Evolutionary conservation across 2,888 invertebrate species (phyloP).

Genomic region (Synergus laeviventris): DNA sequence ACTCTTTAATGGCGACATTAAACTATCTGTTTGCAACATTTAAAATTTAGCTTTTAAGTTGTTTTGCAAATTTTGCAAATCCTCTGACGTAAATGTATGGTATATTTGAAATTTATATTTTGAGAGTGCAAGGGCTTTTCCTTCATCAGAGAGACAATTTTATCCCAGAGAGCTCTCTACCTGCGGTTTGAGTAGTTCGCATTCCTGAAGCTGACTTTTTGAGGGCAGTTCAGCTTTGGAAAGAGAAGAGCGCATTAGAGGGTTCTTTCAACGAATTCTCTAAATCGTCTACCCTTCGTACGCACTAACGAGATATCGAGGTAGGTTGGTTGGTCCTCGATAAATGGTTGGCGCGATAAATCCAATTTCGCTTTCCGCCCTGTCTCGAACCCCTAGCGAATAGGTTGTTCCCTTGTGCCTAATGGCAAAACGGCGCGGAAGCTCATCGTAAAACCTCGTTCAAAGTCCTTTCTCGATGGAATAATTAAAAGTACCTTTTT

Average conservation of each 20-base stretch:
- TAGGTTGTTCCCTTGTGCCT: constrained; percentile 46
- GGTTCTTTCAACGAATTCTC: constrained; percentile 40
- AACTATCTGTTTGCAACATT: too few species aligned
- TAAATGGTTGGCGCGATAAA: constrained; percentile 56
- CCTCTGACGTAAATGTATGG: too few species aligned
- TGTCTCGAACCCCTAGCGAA: constrained; percentile 48
- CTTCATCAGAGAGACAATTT: not conserved
- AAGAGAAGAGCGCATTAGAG: constrained; percentile 5
- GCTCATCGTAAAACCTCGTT: constrained; percentile 41
- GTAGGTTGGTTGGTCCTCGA: constrained; percentile 48
- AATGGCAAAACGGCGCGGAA: constrained; percentile 39
- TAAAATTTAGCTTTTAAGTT: too few species aligned
- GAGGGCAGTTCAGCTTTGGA: not conserved
- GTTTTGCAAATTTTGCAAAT: too few species aligned
- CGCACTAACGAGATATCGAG: constrained; percentile 49
- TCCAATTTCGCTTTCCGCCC: constrained; percentile 58
- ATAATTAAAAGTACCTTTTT: constrained; percentile 40
- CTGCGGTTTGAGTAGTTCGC: constrained; percentile 3
- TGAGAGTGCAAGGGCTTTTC: not conserved
- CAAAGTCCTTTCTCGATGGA: constrained; percentile 28
- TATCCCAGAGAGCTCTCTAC: not conserved
- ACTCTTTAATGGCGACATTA: too few species aligned
- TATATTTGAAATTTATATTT: not conserved
- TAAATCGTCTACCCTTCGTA: constrained; percentile 41
- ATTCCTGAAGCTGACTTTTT: constrained; percentile 21